These are phyloP conservation scores for Chloropsis cyanopogon DNA, from an alignment of 2,113 vertebrate genomes.

Conservation along the genomic window DNA sequence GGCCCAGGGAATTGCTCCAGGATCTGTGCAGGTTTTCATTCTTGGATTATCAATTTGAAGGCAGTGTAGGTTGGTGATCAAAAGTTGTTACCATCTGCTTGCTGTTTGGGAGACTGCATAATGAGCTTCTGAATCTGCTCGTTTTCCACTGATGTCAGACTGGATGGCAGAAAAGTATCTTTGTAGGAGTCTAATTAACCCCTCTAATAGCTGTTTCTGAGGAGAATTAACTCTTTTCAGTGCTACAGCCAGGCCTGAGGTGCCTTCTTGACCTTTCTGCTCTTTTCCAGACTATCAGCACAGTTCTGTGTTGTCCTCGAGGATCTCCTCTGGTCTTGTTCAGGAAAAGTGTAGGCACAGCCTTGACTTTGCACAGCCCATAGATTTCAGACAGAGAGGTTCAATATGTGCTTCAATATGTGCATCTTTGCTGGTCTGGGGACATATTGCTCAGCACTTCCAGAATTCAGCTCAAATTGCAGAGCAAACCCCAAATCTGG, in stretches of 20 bases:
- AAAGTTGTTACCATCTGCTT: slow-evolving; percentile 58
- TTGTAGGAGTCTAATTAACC: slow-evolving; percentile 19
- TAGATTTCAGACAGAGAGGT: neutral
- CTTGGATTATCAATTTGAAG: slow-evolving; percentile 12
- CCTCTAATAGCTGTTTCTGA: neutral
- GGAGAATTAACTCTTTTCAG: slow-evolving; percentile 29
- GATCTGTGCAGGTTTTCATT: neutral
- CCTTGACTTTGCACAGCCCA: neutral
- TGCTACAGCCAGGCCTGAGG: neutral
- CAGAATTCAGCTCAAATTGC: neutral
- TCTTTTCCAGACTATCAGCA: neutral
- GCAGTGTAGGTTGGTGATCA: slow-evolving; percentile 41
- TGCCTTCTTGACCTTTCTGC: neutral
- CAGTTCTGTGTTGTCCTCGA: neutral
- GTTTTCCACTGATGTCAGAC: slow-evolving; percentile 41
- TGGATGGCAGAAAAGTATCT: neutral
- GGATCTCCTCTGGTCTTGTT: neutral
- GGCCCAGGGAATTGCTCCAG: neutral
- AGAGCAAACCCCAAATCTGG: neutral
- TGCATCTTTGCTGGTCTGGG: neutral
- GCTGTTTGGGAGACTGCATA: slow-evolving; percentile 42
- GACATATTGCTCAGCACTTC: neutral
- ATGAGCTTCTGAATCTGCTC: slow-evolving; percentile 33
- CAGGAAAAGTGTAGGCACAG: neutral
- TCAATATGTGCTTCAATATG: neutral